Conservation (phyloP, 2,888 invertebrate genomes). For the Heteropelma amictum region DNA sequence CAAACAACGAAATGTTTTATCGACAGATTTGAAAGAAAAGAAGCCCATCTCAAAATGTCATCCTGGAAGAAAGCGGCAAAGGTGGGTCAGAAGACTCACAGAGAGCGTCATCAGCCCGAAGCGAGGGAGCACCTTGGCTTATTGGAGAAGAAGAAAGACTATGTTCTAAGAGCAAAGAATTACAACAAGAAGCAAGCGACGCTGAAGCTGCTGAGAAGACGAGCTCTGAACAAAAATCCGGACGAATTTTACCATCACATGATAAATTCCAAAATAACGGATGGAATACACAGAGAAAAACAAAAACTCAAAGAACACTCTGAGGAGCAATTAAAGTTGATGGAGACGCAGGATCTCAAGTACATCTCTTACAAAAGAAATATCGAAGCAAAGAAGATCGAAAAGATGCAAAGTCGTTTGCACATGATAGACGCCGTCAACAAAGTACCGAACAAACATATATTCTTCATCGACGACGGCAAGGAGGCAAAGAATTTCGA, state of each 20-base stretch:
- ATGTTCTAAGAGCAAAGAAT: conserved; percentile 87
- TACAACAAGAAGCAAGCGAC: conserved; percentile 90
- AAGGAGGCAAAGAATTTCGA: conserved; percentile 83
- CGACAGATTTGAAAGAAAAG: background rate
- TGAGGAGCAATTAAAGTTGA: conserved; percentile 90
- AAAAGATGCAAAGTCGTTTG: conserved; percentile 86
- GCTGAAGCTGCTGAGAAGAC: conserved; percentile 88
- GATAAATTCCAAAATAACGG: conserved; percentile 89
- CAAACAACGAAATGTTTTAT: no score
- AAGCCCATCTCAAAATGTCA: conserved; percentile 82
- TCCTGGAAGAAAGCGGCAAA: conserved; percentile 94
- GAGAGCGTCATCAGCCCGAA: conserved; percentile 91
- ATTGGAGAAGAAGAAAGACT: conserved; percentile 94
- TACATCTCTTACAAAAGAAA: conserved; percentile 93
- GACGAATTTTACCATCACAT: conserved; percentile 99
- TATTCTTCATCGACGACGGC: conserved; percentile 86
- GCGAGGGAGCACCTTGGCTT: conserved; percentile 87
- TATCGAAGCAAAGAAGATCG: conserved; percentile 88
- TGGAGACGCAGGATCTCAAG: conserved; percentile 94
- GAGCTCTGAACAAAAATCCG: conserved; percentile 95
- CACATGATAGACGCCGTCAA: conserved; percentile 90
- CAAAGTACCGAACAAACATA: conserved; percentile 86
- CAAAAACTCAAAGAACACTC: conserved; percentile 86
- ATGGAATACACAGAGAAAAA: conserved; percentile 82
- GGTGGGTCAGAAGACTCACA: conserved; percentile 89